Percentiles rank a stretch among this genome's conserved stretches.
Evolutionary conservation across 2,888 invertebrate species (phyloP).

Genomic region (Hydropsyche betteni): DNA sequence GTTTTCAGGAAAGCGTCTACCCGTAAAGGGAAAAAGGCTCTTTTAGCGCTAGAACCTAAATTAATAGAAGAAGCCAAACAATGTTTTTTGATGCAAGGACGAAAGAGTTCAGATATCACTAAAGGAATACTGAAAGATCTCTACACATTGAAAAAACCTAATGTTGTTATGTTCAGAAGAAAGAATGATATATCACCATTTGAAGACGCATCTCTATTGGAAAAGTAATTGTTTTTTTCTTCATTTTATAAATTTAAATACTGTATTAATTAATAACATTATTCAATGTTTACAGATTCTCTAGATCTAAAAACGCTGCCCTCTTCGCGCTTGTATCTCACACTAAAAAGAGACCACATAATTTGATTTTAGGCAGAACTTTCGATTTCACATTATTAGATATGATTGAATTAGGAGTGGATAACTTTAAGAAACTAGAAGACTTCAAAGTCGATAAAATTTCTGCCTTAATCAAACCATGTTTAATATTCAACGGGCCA

Average conservation of each 20-base stretch:
- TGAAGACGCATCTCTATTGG: conserved; percentile 86
- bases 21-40: conserved; percentile 84
- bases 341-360: conserved; percentile 94
- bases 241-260: background rate
- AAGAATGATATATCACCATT: conserved; percentile 94
- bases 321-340: conserved; percentile 92
- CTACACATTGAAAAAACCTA: conserved; percentile 86
- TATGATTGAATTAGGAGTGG: conserved; percentile 95
- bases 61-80: conserved; percentile 87
- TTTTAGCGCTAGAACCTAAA: conserved; percentile 85
- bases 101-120: conserved; percentile 77
- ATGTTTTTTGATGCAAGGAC: conserved; percentile 85
- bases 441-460: conserved; percentile 84
- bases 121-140: conserved; percentile 84
- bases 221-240: conserved; percentile 64
- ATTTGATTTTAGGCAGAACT: conserved; percentile 87
- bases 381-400: conserved; percentile 92
- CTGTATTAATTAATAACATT: background rate
- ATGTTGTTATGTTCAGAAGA: conserved; percentile 76
- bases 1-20: conserved; percentile 85
- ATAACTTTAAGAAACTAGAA: conserved; percentile 79
- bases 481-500: conserved; percentile 90
- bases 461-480: conserved; percentile 86
- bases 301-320: conserved; percentile 86
- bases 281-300: conserved; percentile 61